These are phyloP conservation scores for Xanthorhoe spadicearia DNA, from an alignment of 2,888 invertebrate species.

Conservation along the genomic window DNA sequence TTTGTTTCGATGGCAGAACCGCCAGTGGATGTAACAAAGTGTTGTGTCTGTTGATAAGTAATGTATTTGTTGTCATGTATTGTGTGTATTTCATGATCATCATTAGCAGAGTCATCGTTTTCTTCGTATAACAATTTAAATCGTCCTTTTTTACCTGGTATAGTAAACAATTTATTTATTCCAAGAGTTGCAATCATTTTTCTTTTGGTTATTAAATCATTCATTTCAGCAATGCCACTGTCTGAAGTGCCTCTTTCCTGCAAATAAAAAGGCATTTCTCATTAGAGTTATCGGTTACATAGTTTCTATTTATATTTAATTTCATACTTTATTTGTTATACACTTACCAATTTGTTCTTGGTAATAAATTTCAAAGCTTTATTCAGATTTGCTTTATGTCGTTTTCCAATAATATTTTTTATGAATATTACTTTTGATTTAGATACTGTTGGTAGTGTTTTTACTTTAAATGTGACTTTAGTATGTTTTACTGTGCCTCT, in stretches of 20 bases:
- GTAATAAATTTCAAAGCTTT: not conserved
- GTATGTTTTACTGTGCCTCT: not conserved
- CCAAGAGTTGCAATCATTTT: slow-evolving; percentile 7
- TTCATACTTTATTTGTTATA: not conserved
- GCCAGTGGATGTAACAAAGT: not conserved
- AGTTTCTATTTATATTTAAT: not conserved
- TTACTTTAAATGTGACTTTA: not conserved
- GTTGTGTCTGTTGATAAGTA: not conserved
- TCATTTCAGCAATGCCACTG: slow-evolving; percentile 7
- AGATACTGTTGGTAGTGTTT: not conserved
- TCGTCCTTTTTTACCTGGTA: slow-evolving; percentile 24
- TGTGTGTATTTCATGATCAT: slow-evolving; percentile 5
- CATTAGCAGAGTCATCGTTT: slow-evolving; percentile 8
- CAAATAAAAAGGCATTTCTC: not conserved
- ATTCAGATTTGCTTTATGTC: not conserved
- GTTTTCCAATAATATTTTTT: not conserved
- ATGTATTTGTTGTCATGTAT: not conserved
- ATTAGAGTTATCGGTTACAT: not conserved
- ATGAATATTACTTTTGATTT: not conserved
- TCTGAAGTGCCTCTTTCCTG: not conserved
- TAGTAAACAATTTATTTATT: slow-evolving; percentile 25
- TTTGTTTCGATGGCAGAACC: not conserved
- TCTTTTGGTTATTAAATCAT: not conserved
- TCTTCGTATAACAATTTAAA: slow-evolving; percentile 28
- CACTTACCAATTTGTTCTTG: not conserved